These are phyloP conservation scores for Charanyca ferruginea DNA, from an alignment of 2,888 invertebrate species.

Conservation along the genomic window DNA sequence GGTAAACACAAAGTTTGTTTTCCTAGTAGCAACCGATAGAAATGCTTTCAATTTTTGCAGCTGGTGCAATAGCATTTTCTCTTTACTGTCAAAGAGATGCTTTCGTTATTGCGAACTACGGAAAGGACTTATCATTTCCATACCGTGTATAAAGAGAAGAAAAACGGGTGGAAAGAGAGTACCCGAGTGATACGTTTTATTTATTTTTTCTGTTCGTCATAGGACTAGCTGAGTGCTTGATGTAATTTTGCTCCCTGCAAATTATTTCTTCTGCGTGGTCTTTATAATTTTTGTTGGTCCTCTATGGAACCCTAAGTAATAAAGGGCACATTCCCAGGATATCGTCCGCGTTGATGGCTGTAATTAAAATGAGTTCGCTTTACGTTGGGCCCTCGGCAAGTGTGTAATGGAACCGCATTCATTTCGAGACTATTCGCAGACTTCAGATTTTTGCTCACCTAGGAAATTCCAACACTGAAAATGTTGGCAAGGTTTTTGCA, in stretches of 20 bases:
- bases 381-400: conserved; percentile 33
- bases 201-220: not conserved
- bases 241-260: not conserved
- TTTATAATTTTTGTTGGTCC: conserved; percentile 35
- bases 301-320: conserved; percentile 42
- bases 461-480: not conserved
- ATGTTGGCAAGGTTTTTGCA: conserved; percentile 1
- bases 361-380: conserved; percentile 63
- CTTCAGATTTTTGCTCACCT: conserved; percentile 41
- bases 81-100: conserved; percentile 21
- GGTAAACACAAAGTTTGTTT: conserved; percentile 26
- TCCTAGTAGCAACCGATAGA: conserved; percentile 1
- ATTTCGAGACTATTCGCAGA: conserved; percentile 28
- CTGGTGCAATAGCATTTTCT: conserved; percentile 18
- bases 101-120: conserved; percentile 9
- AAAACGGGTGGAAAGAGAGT: conserved; percentile 13
- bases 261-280: not conserved
- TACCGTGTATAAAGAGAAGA: conserved; percentile 14
- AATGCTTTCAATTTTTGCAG: conserved; percentile 21
- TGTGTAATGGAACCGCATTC: conserved; percentile 42
- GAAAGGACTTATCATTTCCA: conserved; percentile 25
- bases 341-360: conserved; percentile 37
- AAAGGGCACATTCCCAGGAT: conserved; percentile 56
- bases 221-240: conserved; percentile 1
- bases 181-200: not conserved